Conservation (phyloP, 2,888 invertebrate genomes). For the Drosophila mimica region DNA sequence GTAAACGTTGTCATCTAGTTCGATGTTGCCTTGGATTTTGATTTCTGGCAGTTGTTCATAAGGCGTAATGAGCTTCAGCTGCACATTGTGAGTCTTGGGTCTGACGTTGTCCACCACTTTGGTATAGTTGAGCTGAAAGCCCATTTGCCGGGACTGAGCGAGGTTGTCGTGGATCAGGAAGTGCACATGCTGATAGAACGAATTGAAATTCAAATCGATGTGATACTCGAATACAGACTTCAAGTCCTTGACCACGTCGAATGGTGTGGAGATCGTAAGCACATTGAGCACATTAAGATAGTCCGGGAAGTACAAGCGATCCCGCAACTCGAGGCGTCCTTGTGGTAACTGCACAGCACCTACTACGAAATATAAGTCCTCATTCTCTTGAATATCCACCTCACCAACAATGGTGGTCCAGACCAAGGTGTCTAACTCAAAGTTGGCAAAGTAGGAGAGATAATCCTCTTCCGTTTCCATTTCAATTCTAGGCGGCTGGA, state of each 20-base stretch:
- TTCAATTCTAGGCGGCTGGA: constrained; percentile 79
- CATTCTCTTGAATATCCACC: constrained; percentile 87
- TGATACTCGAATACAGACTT: constrained; percentile 86
- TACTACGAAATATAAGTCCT: constrained; percentile 85
- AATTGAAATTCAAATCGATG: constrained; percentile 84
- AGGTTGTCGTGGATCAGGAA: constrained; percentile 85
- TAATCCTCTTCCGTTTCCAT: constrained; percentile 84
- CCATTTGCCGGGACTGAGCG: constrained; percentile 76
- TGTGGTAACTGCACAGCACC: constrained; percentile 86
- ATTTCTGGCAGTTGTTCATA: constrained; percentile 86
- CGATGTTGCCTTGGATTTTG: constrained; percentile 85
- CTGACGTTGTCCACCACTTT: constrained; percentile 83
- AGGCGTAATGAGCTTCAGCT: constrained; percentile 86
- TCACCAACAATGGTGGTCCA: constrained; percentile 87
- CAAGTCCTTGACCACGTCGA: constrained; percentile 84
- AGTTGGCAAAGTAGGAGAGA: constrained; percentile 86
- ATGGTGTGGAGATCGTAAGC: constrained; percentile 87
- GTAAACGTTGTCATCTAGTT: constrained; percentile 86
- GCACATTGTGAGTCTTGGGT: constrained; percentile 85
- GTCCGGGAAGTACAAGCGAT: constrained; percentile 87
- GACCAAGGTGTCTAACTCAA: constrained; percentile 87
- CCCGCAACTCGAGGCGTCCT: constrained; percentile 86
- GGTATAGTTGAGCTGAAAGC: constrained; percentile 86
- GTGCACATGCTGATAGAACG: constrained; percentile 85
- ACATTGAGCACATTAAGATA: constrained; percentile 86